These are phyloP conservation scores for Boleophthalmus pectinirostris DNA, from an alignment of 2,113 vertebrate species.

Conservation along the genomic window DNA sequence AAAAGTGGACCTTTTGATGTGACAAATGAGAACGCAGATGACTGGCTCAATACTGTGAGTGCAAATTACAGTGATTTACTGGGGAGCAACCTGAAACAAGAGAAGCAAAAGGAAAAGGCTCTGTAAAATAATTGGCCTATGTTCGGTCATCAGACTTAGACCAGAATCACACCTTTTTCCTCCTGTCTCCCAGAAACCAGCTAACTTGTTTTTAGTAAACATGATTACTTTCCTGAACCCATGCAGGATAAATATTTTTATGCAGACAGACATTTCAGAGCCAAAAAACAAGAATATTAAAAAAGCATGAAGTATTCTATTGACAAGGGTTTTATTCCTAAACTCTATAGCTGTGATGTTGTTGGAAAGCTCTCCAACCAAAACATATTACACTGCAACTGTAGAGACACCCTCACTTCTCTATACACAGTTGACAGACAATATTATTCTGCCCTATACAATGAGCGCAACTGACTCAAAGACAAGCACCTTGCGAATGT, in stretches of 20 bases:
- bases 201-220: too few species aligned
- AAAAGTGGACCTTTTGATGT: too few species aligned
- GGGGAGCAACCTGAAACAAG: too few species aligned
- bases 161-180: too few species aligned
- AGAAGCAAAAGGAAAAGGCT: too few species aligned
- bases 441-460: slow-evolving; percentile 14
- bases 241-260: not conserved
- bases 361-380: not conserved
- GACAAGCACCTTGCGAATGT: slow-evolving; percentile 43
- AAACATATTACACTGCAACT: slow-evolving; percentile 3
- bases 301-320: not conserved
- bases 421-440: slow-evolving; percentile 8
- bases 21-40: not conserved
- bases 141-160: too few species aligned
- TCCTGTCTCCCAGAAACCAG: too few species aligned
- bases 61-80: not conserved
- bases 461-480: slow-evolving; percentile 32
- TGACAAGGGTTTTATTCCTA: not conserved
- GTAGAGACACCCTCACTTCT: not conserved
- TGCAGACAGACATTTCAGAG: not conserved
- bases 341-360: not conserved
- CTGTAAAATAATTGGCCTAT: too few species aligned
- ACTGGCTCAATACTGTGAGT: not conserved
- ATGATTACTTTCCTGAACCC: too few species aligned
- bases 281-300: not conserved